Evolutionary conservation across 1,140 invertebrate species (phyloP), one percentile per base, ranked within the genome.

Genomic region (Atta cephalotes): DNA sequence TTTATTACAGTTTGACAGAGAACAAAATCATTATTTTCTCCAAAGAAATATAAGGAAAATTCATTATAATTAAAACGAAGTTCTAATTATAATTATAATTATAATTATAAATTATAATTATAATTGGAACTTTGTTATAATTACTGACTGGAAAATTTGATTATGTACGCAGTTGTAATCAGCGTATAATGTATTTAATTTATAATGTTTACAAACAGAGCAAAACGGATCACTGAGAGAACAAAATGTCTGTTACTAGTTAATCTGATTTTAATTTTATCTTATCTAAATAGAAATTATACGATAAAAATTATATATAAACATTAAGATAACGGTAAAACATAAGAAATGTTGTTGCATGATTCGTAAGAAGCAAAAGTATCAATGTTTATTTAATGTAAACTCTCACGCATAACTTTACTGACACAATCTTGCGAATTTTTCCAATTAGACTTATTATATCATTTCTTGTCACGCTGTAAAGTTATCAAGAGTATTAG

Each of bases 381-480:
- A 62, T 77, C 25, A 78, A 78, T 65, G 51, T 79, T 79, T 79
- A 79, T 58, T 31, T 35, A 21, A 9, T 18, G 35, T 12, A 1
- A 79, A 79, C 62, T 79, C 39, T 51, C 25, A 16, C 31, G 14
- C 31, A 25, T 14, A 70, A 66, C n/a, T 25, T 35, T 0, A 6
- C 31, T 80, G 49, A 71, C 21, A 81, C 10, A 45, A 81, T 45
- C 21, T 81, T 31, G 35, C 31, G 5, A 70, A 39, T 71, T 31
- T 45, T 81, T 81, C 49, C 51, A 81, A 71, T 71, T 81, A 71
- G 31, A 60, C 53, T 18, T 49, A 45, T 25, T 28, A 71, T 2
- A 81, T 71, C 5, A 70, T 58, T 25, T 56, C 1, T n/a, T 21
- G 45, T 53, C 21, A 21, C 9, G 18, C 7, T 7, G 28, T 45